Percentiles rank a stretch among this genome's conserved stretches.
Conservation (phyloP, 2,113 vertebrate genomes). For the Aphyosemion australe region DNA sequence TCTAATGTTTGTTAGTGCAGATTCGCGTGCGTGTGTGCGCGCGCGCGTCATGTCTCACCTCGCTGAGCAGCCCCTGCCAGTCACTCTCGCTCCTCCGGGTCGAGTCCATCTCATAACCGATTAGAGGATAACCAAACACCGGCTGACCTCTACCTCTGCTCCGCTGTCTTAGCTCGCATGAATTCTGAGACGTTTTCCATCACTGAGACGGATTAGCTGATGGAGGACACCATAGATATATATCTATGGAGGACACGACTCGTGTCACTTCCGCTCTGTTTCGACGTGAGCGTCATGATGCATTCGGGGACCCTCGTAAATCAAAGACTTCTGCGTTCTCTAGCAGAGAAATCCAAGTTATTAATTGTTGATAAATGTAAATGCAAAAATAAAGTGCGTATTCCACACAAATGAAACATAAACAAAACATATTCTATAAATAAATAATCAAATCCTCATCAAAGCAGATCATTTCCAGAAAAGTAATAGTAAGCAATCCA, state of each 20-base stretch:
- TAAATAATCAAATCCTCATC: no score
- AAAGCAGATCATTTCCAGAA: no score
- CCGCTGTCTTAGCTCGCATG: neutral
- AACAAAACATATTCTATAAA: no score
- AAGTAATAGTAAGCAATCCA: no score
- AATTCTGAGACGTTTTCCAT: slow-evolving; percentile 20
- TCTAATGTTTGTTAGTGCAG: neutral
- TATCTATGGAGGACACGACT: neutral
- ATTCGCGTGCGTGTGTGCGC: neutral
- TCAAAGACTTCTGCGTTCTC: neutral
- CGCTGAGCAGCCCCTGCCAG: slow-evolving; percentile 91
- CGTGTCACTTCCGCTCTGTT: slow-evolving; percentile 54
- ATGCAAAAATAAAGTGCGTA: no score
- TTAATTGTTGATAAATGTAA: no score
- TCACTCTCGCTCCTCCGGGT: slow-evolving; percentile 86
- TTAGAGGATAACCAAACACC: neutral
- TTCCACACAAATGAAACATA: no score
- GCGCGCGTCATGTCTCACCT: slow-evolving; percentile 83
- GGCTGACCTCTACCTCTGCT: neutral
- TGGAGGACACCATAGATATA: neutral
- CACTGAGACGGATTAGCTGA: slow-evolving; percentile 43
- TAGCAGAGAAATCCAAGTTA: neutral
- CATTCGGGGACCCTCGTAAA: slow-evolving; percentile 32
- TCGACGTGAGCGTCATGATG: slow-evolving; percentile 44
- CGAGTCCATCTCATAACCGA: slow-evolving; percentile 72